These are phyloP conservation scores for Brenthis daphne DNA, from an alignment of 2,888 invertebrate genomes.

Conservation along the genomic window DNA sequence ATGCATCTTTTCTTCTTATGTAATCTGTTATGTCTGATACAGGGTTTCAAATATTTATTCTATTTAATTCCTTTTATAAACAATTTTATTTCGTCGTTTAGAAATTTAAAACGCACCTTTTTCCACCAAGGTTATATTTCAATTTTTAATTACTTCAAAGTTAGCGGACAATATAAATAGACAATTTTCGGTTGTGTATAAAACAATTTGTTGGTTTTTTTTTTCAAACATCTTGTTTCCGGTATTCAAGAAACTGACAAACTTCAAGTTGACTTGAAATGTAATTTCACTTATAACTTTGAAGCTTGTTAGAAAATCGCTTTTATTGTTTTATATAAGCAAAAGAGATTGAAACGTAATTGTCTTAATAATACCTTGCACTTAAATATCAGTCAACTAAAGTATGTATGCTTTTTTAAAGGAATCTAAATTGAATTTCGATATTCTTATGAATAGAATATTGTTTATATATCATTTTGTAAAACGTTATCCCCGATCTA, in stretches of 20 bases:
- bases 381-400: too few relatives aligned
- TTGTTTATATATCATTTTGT: too few relatives aligned
- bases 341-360: conserved; percentile 8
- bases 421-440: too few relatives aligned
- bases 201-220: not conserved
- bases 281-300: conserved; percentile 20
- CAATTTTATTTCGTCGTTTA: not conserved
- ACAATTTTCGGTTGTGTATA: conserved; percentile 1
- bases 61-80: not conserved
- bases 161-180: not conserved
- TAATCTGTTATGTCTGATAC: too few relatives aligned
- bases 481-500: too few relatives aligned
- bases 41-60: too few relatives aligned
- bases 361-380: not conserved
- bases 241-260: conserved; percentile 7
- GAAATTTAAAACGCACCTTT: not conserved
- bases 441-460: not conserved
- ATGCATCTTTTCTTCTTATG: too few relatives aligned
- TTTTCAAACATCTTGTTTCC: conserved; percentile 20
- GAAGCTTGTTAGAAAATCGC: conserved; percentile 4
- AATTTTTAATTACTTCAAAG: conserved; percentile 14
- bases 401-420: too few relatives aligned
- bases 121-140: not conserved
- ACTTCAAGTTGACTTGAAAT: conserved; percentile 25
- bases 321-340: conserved; percentile 17